Conservation (phyloP, 2,888 invertebrate species). For the Arge pagana region DNA sequence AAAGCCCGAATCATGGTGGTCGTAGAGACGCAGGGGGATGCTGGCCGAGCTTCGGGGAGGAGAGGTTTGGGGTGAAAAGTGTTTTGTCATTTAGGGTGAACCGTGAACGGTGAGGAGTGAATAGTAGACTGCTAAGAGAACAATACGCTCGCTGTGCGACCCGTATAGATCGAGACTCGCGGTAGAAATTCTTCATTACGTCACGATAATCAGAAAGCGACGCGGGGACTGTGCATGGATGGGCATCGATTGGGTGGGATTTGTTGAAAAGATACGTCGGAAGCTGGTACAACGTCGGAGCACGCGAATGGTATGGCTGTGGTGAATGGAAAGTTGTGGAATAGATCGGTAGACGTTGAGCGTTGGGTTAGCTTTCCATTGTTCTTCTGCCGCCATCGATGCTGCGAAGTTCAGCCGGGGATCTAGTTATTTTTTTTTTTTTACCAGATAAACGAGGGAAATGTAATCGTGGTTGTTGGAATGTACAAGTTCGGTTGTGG, state of each 20-base stretch:
- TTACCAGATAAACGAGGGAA: constrained; percentile 28
- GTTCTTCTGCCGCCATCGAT: constrained; percentile 4
- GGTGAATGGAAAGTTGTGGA: not conserved
- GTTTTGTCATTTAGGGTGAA: constrained; percentile 42
- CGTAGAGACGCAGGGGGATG: constrained; percentile 23
- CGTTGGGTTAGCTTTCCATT: not conserved
- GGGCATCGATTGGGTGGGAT: constrained; percentile 12
- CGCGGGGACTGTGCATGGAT: too few relatives aligned
- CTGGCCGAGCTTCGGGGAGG: constrained; percentile 5
- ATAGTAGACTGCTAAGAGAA: constrained; percentile 25
- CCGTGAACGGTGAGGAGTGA: constrained; percentile 27
- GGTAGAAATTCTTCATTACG: constrained; percentile 16
- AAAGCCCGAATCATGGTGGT: constrained; percentile 36
- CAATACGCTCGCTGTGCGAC: constrained; percentile 38
- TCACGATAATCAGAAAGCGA: constrained; percentile 17
- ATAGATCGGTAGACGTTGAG: not conserved
- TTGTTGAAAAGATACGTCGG: constrained; percentile 6
- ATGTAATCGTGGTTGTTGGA: too few relatives aligned
- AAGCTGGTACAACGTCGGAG: not conserved
- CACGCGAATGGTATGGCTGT: not conserved
- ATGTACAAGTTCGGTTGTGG: too few relatives aligned
- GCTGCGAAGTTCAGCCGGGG: constrained; percentile 42
- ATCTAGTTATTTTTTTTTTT: constrained; percentile 46
- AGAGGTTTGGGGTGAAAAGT: constrained; percentile 36
- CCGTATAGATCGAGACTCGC: not conserved